Percentiles rank a stretch among this genome's conserved stretches.
Conservation (phyloP, 2,797 vertebrate species). For the Aratinga solstitialis region DNA sequence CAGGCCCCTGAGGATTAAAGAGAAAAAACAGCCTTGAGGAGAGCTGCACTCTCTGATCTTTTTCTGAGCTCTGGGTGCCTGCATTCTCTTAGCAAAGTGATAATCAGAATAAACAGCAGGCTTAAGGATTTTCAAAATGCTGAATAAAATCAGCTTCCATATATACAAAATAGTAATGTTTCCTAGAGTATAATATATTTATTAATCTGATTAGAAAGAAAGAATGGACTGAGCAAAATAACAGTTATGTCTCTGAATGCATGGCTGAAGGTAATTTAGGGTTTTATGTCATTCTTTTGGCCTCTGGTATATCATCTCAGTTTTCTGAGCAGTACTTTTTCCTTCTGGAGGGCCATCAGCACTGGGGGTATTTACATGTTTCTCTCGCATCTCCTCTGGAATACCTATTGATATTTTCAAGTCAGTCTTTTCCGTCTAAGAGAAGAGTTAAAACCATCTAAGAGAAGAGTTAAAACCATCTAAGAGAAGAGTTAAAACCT, state of each 20-base stretch:
- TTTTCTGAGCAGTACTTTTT: constrained; percentile 10
- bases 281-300: constrained; percentile 11
- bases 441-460: not conserved
- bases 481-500: not conserved
- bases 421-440: not conserved
- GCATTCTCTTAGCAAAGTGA: constrained; percentile 18
- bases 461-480: not conserved
- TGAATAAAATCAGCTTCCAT: not conserved
- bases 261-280: not conserved
- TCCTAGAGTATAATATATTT: not conserved
- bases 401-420: not conserved
- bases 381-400: not conserved
- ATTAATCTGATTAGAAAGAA: constrained; percentile 31
- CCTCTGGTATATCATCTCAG: not conserved
- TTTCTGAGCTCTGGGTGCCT: not conserved
- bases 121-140: constrained; percentile 16
- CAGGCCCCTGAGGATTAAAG: not conserved
- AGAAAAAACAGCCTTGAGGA: not conserved
- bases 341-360: not conserved
- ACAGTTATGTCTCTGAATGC: not conserved
- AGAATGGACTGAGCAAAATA: not conserved
- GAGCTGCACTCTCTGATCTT: constrained; percentile 22
- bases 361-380: not conserved
- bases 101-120: constrained; percentile 33
- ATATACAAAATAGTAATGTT: constrained; percentile 14